Conservation (phyloP, 2,113 vertebrate genomes). For the Meleagris gallopavo region DNA sequence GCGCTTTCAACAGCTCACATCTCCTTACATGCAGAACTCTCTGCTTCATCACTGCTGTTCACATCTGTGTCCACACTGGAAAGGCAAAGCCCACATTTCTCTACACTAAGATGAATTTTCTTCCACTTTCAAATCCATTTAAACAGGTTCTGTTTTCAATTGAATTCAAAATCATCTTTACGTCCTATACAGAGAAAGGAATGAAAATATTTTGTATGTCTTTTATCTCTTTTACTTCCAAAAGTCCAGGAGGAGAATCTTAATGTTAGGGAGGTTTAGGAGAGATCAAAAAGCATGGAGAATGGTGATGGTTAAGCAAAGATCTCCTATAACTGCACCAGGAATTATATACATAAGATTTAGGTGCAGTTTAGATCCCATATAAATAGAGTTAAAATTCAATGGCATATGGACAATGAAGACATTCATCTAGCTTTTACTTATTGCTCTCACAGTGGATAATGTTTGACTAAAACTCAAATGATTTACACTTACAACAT, state of each 20-base stretch:
- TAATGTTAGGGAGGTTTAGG: background rate
- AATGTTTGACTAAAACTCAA: background rate
- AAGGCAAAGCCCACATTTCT: background rate
- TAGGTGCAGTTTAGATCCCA: background rate
- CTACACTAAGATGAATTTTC: background rate
- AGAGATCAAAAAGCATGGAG: background rate
- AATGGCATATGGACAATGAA: background rate
- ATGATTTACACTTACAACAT: background rate
- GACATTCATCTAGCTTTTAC: background rate
- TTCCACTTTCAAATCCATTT: background rate
- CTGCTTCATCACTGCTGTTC: background rate
- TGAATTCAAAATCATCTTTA: background rate
- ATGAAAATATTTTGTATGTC: background rate
- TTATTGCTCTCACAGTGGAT: background rate
- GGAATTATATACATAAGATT: background rate
- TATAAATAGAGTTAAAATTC: background rate
- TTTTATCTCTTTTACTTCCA: background rate
- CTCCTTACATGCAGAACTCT: accelerated
- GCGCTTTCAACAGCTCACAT: background rate
- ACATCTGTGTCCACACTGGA: background rate
- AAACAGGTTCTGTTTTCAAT: background rate
- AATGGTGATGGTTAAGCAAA: background rate
- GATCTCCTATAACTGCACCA: background rate
- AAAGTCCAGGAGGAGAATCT: background rate
- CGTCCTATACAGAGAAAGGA: background rate